These are phyloP conservation scores for Ariolimax columbianus DNA, from an alignment of 2,888 invertebrate genomes.

Conservation along the genomic window DNA sequence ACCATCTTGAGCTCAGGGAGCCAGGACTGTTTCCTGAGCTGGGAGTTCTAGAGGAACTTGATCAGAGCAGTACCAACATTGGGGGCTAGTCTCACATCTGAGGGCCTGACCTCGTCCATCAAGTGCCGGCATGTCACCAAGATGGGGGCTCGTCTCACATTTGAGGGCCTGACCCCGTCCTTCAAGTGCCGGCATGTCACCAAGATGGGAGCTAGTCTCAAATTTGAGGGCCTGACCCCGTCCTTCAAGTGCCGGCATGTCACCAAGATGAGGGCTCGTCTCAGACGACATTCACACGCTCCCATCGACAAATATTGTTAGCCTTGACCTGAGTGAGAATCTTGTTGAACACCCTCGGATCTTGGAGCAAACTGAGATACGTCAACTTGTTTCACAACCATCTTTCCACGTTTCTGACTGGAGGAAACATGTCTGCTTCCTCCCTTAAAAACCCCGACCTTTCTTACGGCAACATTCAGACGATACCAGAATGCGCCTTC, in stretches of 20 bases:
- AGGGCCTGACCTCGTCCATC: background rate
- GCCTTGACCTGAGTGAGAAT: constrained; percentile 11
- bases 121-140: constrained; percentile 1
- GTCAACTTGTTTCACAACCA: constrained; percentile 33
- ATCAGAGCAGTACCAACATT: constrained; percentile 3
- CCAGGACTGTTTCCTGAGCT: constrained; percentile 18
- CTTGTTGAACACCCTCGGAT: background rate
- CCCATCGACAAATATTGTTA: background rate
- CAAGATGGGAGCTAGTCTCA: background rate
- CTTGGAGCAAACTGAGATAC: background rate
- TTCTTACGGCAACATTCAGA: constrained; percentile 26
- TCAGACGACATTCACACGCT: background rate
- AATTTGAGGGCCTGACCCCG: constrained; percentile 1
- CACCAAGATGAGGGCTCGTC: background rate
- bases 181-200: constrained; percentile 1
- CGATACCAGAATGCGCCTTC: constrained; percentile 26
- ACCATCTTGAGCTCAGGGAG: constrained; percentile 23
- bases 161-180: background rate
- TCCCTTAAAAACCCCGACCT: background rate
- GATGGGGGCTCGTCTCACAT: background rate
- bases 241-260: background rate
- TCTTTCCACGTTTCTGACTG: background rate
- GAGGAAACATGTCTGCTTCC: background rate
- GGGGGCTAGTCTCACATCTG: background rate
- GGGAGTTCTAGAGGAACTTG: constrained; percentile 1